Percentiles rank a stretch among this genome's conserved stretches.
Conservation (phyloP, 2,797 vertebrate species). For the Neosilurus mollespiculum region DNA sequence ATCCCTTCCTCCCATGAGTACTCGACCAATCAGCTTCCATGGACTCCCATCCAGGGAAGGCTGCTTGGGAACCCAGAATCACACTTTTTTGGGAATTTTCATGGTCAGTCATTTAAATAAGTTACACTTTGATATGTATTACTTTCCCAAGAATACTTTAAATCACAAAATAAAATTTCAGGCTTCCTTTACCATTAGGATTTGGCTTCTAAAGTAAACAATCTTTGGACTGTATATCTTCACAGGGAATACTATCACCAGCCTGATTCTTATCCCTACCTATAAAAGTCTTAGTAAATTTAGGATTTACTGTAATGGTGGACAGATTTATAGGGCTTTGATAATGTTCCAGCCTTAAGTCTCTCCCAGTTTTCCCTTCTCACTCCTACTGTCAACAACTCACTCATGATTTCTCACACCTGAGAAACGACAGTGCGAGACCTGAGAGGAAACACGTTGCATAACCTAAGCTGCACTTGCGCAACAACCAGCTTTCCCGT, state of each 20-base stretch:
- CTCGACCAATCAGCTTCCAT: no score
- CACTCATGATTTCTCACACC: slow-evolving; percentile 28
- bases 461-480: slow-evolving; percentile 71
- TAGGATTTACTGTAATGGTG: not conserved
- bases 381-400: slow-evolving; percentile 17
- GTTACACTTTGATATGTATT: not conserved
- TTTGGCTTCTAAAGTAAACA: not conserved
- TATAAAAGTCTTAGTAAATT: not conserved
- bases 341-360: slow-evolving; percentile 16
- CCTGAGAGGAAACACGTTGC: slow-evolving; percentile 31
- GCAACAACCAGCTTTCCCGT: slow-evolving; percentile 63
- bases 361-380: not conserved
- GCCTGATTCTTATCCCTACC: slow-evolving; percentile 5
- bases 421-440: slow-evolving; percentile 4
- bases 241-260: not conserved
- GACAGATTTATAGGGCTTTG: slow-evolving; percentile 19
- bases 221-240: not conserved
- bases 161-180: not conserved
- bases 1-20: no score
- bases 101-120: not conserved
- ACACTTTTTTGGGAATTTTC: no score
- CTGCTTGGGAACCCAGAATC: no score
- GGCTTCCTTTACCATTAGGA: not conserved
- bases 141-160: not conserved
- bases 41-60: no score